Base-by-base conservation (phyloP, 2,797 vertebrate genomes). In the Neostethus bicornis region DNA sequence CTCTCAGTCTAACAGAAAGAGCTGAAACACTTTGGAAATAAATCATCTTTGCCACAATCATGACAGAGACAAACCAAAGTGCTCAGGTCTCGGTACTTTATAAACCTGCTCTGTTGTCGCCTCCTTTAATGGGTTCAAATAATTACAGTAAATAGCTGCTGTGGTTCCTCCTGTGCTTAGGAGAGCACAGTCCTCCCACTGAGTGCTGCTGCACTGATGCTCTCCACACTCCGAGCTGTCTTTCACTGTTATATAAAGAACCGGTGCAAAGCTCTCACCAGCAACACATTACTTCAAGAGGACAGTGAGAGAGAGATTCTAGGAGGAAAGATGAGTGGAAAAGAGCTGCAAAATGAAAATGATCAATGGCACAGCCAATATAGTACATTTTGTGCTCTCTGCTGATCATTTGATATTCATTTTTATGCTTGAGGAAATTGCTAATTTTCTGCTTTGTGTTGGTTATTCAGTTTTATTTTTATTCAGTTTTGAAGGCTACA, bases 211-310 rank as follows among this genome's bases (percentile, higher is more conserved):
- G 73, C 75, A 51, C 75, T 64, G 32, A 61, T 75, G 63, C 65
- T 49, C 60, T 72, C 60, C 63, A 67, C 71, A 71, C 54, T 54
- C 66, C 71, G 66, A 31, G 56, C 76, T 79, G 75, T 70, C 62
- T 44, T 65, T 67, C 13, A 55, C 71, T 60, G 79, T 79, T 84
- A 83, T 61, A 83, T 86, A 84, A 83, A 79, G 71, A 73, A 52
- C 23, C 71, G 50, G 62, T 8, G 47, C 47, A 56, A 61, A 51
- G 13, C 66, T 66, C 74, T 79, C 64, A 75, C 60, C 48, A 38
- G 60, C 61, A 65, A 62, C 29, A 32, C 77, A 46, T 51, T 65
- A 52, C 76, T 75, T 76, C 49, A 65, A 74, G 45, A 77, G 66
- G 55, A 75, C 60, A 80, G 83, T 65, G 62, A 63, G 53, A 48